Evolutionary conservation across 2,888 invertebrate species (phyloP).

Genomic region (Melikaiella ostensackeni): DNA sequence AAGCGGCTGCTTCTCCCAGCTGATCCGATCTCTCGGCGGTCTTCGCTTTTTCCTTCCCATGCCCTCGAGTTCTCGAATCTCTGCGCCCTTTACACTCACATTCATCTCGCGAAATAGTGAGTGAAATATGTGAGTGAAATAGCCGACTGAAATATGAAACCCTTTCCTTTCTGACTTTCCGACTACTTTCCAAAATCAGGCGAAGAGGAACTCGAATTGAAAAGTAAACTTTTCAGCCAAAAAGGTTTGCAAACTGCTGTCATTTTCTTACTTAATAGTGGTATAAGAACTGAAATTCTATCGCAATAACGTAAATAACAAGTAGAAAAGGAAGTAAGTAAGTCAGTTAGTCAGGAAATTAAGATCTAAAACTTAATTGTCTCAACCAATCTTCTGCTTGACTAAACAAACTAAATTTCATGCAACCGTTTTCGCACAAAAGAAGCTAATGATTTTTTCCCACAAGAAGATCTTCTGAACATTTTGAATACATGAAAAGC

Average conservation of each 20-base stretch:
- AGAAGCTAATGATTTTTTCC: neutral
- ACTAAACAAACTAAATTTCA: neutral
- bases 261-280: neutral
- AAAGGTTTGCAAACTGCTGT: neutral
- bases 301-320: neutral
- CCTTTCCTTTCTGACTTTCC: neutral
- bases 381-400: neutral
- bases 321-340: neutral
- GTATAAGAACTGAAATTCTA: neutral
- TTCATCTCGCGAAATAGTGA: conserved; percentile 23
- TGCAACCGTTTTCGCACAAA: no score
- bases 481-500: neutral
- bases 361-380: neutral
- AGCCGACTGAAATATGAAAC: conserved; percentile 27
- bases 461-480: no score
- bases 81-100: no score
- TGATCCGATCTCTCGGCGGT: conserved; percentile 13
- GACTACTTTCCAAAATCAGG: conserved; percentile 10
- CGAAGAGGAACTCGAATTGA: neutral
- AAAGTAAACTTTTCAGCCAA: conserved; percentile 5
- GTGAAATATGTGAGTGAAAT: no score
- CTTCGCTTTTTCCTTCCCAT: neutral
- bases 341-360: no score
- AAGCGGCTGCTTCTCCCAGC: neutral
- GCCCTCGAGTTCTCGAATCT: neutral